phyloP scores from a whole-genome alignment of 23 tunicate genomes.

The Styela clava region DNA sequence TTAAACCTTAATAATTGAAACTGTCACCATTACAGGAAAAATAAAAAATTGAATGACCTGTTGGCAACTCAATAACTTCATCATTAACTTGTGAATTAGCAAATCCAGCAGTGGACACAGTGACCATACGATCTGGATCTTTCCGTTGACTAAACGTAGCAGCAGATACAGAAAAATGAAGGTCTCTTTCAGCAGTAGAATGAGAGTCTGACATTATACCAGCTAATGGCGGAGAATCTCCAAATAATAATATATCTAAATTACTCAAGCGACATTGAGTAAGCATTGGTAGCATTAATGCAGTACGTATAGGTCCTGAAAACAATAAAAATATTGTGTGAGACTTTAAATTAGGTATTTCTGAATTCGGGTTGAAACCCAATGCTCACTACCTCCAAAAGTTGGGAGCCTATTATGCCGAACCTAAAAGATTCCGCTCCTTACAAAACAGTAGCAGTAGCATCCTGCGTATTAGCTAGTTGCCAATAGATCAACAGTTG shows the following conservation, averaged over 20 bases:
- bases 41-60: no score
- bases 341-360: no score
- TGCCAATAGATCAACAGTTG: no score
- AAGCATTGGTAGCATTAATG: conserved; percentile 12
- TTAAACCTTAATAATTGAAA: no score
- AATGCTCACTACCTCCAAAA: no score
- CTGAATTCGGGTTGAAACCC: no score
- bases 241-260: conserved; percentile 18
- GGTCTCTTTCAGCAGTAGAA: conserved; percentile 29
- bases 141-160: conserved; percentile 46
- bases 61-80: conserved; percentile 21
- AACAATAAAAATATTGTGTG: not conserved
- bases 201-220: conserved; percentile 16
- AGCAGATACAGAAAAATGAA: conserved; percentile 46
- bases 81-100: not conserved
- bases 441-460: no score
- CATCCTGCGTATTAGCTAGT: no score
- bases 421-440: no score
- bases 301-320: conserved; percentile 21
- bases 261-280: conserved; percentile 14
- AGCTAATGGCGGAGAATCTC: conserved; percentile 7
- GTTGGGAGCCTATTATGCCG: no score
- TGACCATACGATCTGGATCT: conserved; percentile 45
- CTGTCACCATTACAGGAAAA: no score
- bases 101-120: conserved; percentile 33